A percentile compares a stretch with the other conserved stretches of the same genome.
These are phyloP conservation scores for Penaeus chinensis DNA, from an alignment of 1,140 invertebrate species.

Conservation along the genomic window DNA sequence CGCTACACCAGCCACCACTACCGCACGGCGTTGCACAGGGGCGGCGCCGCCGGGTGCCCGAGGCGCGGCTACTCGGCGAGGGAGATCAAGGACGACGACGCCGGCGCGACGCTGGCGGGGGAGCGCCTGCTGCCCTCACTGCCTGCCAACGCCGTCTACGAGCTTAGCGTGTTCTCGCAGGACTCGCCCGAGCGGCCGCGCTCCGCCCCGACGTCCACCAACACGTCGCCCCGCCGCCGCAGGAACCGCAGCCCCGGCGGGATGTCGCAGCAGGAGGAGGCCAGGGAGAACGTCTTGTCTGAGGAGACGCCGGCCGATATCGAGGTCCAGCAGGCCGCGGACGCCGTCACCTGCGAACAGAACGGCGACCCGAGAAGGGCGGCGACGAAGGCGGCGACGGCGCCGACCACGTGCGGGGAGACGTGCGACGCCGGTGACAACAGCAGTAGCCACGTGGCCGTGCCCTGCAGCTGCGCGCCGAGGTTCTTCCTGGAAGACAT, in stretches of 20 bases:
- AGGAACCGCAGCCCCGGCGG: constrained; percentile 13
- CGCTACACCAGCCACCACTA: constrained; percentile 47
- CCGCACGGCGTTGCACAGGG: background rate
- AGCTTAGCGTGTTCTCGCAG: constrained; percentile 42
- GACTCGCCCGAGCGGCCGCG: background rate
- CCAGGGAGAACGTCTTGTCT: background rate
- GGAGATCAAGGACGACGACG: background rate
- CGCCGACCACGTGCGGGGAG: constrained; percentile 25
- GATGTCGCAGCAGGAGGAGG: background rate
- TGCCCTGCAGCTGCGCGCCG: constrained; percentile 60
- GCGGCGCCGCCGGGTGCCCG: constrained; percentile 14
- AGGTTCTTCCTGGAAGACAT: constrained; percentile 59
- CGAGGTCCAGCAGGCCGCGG: no score
- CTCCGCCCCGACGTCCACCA: constrained; percentile 49
- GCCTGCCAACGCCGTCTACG: constrained; percentile 26
- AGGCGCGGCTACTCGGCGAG: constrained; percentile 22
- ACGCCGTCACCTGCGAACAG: constrained; percentile 1
- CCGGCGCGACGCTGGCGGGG: background rate
- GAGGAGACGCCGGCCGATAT: background rate
- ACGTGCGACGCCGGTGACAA: constrained; percentile 1
- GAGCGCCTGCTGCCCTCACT: background rate
- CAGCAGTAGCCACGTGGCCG: constrained; percentile 34
- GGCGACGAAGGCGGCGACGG: constrained; percentile 27
- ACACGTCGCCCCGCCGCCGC: constrained; percentile 40
- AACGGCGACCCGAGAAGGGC: constrained; percentile 37